Evolutionary conservation across 2,888 invertebrate genomes (phyloP).

Genomic region (Seira sanloemensis): DNA sequence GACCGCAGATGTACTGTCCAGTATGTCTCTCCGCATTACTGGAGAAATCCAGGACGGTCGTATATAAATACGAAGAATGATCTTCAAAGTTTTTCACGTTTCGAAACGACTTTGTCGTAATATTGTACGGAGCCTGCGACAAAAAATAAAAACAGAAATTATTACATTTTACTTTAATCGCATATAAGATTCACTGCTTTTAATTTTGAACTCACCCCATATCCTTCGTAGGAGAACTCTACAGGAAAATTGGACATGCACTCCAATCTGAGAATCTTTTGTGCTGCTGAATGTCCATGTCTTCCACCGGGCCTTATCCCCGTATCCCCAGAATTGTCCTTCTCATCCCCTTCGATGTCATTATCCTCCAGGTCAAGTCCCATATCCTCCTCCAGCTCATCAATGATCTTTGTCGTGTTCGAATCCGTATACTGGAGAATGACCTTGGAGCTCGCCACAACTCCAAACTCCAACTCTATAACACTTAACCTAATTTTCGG

Average conservation of each 20-base stretch:
- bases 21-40: slow-evolving; percentile 58
- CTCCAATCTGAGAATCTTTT: slow-evolving; percentile 47
- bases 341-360: slow-evolving; percentile 7
- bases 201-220: slow-evolving; percentile 54
- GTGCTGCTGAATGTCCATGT: slow-evolving; percentile 15
- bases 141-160: no score
- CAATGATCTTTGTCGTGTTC: slow-evolving; percentile 49
- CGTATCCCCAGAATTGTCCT: background rate
- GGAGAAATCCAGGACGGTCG: slow-evolving; percentile 58
- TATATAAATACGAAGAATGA: slow-evolving; percentile 46
- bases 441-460: slow-evolving; percentile 24
- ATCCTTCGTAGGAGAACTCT: slow-evolving; percentile 62
- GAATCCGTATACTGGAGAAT: slow-evolving; percentile 26
- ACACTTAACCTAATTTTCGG: slow-evolving; percentile 49
- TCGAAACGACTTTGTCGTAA: slow-evolving; percentile 59
- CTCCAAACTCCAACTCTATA: slow-evolving; percentile 45
- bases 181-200: no score
- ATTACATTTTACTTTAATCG: no score
- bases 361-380: slow-evolving; percentile 36
- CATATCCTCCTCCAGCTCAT: slow-evolving; percentile 20
- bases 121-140: slow-evolving; percentile 59
- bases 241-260: slow-evolving; percentile 62
- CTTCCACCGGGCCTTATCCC: slow-evolving; percentile 45
- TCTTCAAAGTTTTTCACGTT: slow-evolving; percentile 62
- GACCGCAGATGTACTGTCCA: slow-evolving; percentile 55